Evolutionary conservation across 2,888 invertebrate species (phyloP).

Genomic region (Alloplasta piceator): DNA sequence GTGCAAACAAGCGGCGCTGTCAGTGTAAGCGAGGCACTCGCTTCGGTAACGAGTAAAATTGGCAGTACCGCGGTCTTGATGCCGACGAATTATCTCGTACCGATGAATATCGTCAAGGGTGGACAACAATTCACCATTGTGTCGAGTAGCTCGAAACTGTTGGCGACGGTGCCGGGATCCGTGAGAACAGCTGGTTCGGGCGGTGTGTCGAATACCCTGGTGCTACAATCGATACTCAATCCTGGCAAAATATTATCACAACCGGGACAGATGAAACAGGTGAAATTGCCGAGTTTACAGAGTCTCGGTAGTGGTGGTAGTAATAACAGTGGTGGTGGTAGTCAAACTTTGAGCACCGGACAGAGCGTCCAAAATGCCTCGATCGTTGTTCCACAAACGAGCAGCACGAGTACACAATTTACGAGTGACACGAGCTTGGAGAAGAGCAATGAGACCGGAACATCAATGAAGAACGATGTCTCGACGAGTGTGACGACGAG

Average conservation of each 20-base stretch:
- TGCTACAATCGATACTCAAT: slow-evolving; percentile 88
- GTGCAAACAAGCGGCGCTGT: slow-evolving; percentile 76
- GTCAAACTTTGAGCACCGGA: slow-evolving; percentile 66
- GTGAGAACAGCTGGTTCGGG: slow-evolving; percentile 73
- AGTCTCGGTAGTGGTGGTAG: slow-evolving; percentile 60
- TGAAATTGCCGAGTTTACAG: slow-evolving; percentile 79
- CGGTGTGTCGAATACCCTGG: slow-evolving; percentile 86
- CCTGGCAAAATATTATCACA: slow-evolving; percentile 84
- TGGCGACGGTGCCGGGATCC: slow-evolving; percentile 79
- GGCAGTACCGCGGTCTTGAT: slow-evolving; percentile 88
- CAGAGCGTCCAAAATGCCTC: slow-evolving; percentile 72
- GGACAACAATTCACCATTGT: slow-evolving; percentile 90
- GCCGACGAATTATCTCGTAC: slow-evolving; percentile 88
- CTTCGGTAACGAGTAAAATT: slow-evolving; percentile 86
- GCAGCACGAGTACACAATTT: slow-evolving; percentile 70
- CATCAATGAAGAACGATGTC: slow-evolving; percentile 57
- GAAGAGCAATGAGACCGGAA: slow-evolving; percentile 56
- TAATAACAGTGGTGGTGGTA: slow-evolving; percentile 60
- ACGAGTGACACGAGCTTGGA: slow-evolving; percentile 63
- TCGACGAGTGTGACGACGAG: slow-evolving; percentile 12
- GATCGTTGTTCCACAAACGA: slow-evolving; percentile 75
- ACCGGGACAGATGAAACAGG: slow-evolving; percentile 76
- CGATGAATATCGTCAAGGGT: slow-evolving; percentile 89
- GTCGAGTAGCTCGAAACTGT: slow-evolving; percentile 87
- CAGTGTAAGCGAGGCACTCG: slow-evolving; percentile 87